These are phyloP conservation scores for Selene dorsalis DNA, from an alignment of 2,797 vertebrate species.

Conservation along the genomic window DNA sequence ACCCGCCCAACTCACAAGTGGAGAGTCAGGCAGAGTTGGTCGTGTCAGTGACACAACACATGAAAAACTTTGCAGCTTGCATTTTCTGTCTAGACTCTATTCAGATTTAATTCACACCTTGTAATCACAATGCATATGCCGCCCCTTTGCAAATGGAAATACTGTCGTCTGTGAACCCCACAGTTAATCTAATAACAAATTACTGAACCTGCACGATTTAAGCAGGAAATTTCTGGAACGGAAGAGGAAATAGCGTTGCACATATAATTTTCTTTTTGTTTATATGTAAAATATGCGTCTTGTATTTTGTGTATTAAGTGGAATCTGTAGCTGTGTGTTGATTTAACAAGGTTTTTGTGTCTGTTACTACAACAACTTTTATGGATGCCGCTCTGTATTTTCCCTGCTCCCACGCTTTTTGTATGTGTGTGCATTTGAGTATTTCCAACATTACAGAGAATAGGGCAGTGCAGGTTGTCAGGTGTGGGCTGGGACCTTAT, in stretches of 20 bases:
- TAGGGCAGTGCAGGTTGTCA: constrained; percentile 79
- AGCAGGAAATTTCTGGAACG: constrained; percentile 22
- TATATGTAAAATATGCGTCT: background rate
- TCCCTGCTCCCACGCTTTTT: constrained; percentile 13
- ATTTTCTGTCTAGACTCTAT: constrained; percentile 36
- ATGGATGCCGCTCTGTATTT: background rate
- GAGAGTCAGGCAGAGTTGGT: background rate
- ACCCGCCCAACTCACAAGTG: background rate
- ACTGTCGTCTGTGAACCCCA: constrained; percentile 25
- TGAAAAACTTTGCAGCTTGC: constrained; percentile 41
- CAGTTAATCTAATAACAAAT: constrained; percentile 35
- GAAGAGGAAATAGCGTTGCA: constrained; percentile 2
- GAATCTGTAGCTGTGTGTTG: background rate
- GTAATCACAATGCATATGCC: constrained; percentile 39
- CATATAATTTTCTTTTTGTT: constrained; percentile 21
- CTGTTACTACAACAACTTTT: background rate
- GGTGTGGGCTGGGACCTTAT: constrained; percentile 86
- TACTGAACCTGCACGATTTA: constrained; percentile 17
- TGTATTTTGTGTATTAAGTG: constrained; percentile 8
- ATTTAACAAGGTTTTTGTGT: background rate
- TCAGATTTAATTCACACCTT: constrained; percentile 60
- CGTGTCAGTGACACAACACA: constrained; percentile 20
- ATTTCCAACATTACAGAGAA: constrained; percentile 78
- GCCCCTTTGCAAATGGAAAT: constrained; percentile 38
- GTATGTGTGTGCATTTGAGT: constrained; percentile 30